phyloP scores from a whole-genome alignment of 2,113 vertebrate genomes.

The Corythornis vintsioides region DNA sequence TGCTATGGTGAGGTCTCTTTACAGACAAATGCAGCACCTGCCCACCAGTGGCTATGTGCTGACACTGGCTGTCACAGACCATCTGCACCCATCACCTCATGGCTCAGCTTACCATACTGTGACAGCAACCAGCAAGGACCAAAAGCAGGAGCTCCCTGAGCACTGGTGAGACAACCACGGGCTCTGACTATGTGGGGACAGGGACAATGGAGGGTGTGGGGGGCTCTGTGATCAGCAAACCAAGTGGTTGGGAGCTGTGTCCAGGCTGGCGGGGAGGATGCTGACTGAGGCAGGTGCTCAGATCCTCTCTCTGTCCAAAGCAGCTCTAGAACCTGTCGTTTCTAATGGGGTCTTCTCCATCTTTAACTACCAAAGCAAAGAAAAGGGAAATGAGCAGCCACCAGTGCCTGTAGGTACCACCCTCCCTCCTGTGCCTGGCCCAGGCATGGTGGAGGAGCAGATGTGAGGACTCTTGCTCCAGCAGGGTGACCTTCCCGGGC shows the following conservation, averaged over 20 bases:
- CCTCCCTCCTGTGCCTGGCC: accelerated
- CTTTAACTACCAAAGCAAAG: background rate
- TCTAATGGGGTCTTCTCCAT: background rate
- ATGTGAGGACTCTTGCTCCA: background rate
- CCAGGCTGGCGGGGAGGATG: background rate
- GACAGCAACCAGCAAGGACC: accelerated
- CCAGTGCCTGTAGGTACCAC: too few relatives aligned
- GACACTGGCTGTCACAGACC: background rate
- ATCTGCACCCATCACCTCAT: background rate
- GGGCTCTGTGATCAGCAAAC: background rate
- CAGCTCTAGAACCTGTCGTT: background rate
- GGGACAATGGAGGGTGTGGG: background rate
- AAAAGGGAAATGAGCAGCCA: background rate
- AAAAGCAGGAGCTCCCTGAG: too few relatives aligned
- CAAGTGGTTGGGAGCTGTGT: background rate
- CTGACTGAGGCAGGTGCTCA: background rate
- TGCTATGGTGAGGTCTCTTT: background rate
- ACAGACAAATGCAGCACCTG: background rate
- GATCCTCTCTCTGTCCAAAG: background rate
- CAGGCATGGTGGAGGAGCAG: background rate
- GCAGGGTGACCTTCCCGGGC: accelerated
- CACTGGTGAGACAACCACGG: background rate
- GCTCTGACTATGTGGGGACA: background rate
- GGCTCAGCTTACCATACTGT: background rate
- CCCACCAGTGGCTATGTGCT: background rate